These are phyloP conservation scores for Vicugna pacos DNA, from an alignment of 2,113 vertebrate species.

Conservation along the genomic window DNA sequence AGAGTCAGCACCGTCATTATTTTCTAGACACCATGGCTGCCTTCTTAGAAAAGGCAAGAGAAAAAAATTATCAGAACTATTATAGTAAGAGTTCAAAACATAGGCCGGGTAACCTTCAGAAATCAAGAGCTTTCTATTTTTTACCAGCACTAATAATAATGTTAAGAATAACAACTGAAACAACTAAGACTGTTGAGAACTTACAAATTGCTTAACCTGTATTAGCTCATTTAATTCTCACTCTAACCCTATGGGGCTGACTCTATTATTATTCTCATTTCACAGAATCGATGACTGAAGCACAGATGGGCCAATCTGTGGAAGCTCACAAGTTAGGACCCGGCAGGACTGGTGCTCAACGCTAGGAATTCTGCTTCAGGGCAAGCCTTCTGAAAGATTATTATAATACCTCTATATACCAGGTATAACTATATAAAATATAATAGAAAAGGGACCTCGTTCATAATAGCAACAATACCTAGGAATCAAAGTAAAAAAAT, in stretches of 20 bases:
- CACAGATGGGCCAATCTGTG: neutral
- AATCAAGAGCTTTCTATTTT: neutral
- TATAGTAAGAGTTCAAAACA: neutral
- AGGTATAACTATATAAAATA: neutral
- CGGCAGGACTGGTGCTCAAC: neutral
- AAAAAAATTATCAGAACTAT: neutral
- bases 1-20: neutral
- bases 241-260: neutral
- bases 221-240: neutral
- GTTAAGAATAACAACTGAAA: neutral
- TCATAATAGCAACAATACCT: neutral
- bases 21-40: neutral
- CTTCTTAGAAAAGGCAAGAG: neutral
- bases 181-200: neutral
- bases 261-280: neutral
- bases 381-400: neutral
- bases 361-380: neutral
- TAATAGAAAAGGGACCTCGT: neutral
- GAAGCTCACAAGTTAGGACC: neutral
- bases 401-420: neutral
- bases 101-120: neutral
- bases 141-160: neutral
- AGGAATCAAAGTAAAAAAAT: neutral
- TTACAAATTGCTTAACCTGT: neutral
- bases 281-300: neutral